Base-by-base conservation (phyloP, 2,797 vertebrate genomes). In the Staurois parvus region DNA sequence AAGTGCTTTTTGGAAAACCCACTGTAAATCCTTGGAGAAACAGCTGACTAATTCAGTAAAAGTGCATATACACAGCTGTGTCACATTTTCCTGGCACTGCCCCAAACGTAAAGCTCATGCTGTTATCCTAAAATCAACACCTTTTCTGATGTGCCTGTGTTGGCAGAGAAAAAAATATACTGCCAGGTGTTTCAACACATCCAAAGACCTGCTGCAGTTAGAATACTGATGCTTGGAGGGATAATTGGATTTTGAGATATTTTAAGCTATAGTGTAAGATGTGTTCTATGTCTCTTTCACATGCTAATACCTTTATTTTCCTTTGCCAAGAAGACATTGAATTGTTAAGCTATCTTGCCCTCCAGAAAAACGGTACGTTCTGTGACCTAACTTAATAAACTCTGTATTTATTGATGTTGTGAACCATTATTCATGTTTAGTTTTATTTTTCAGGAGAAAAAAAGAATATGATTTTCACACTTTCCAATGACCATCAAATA, bases 171-270 rank as follows among this genome's bases (percentile, higher is more conserved):
- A 67, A 69, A 67, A 45, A 67, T 77, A 34, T 13, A 72, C 67
- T 82, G 79, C 85, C 85, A 86, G 85, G 85, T 86, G 85, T 86
- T 86, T 86, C 73, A 86, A 82, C 79, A 86, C 66, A 82, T 86
- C 79, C 85, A 86, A 82, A 86, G 66, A 37, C 37, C 77, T 77
- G 81, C 67, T 37, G 37, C 73, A 78, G 79, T 72, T 82, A 82
- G 62, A 77, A 82, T 72, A 81, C 42, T 86, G 85, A 86, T 82
- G 85, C 74, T 77, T 77, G 30, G 56, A 77, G 84, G 84, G 66
- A 81, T 86, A 86, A 86, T 86, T 86, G 66, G 79, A 81, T 81
- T 82, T 78, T 24, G 37, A 77, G 85, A 73, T 86, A 86, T 86
- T 86, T 86, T 82, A 82, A 86, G 79, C 67, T 77, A 66, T 82